A percentile compares a stretch with the other conserved stretches of the same genome.
Conservation (phyloP, 2,888 invertebrate species). For the Caenorhabditis afra region DNA sequence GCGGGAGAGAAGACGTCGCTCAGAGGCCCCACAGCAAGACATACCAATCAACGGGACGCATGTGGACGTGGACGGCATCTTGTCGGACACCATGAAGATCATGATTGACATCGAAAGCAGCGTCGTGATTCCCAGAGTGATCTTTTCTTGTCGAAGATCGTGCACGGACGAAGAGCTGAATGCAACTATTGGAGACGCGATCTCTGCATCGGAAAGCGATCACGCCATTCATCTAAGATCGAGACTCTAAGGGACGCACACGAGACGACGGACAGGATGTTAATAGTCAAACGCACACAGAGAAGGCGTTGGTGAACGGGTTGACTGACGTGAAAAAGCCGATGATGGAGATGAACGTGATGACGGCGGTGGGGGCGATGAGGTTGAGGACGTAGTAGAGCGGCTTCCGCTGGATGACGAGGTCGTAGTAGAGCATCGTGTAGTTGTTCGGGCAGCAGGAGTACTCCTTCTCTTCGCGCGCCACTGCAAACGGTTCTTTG, state of each 20-base stretch:
- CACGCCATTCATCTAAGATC: conserved; percentile 15
- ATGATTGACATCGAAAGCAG: conserved; percentile 81
- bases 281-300: conserved; percentile 56
- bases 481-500: conserved; percentile 43
- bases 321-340: conserved; percentile 81
- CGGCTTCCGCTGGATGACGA: conserved; percentile 66
- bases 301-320: conserved; percentile 51
- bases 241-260: conserved; percentile 18
- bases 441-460: conserved; percentile 64
- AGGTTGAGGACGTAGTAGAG: conserved; percentile 78
- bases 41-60: conserved; percentile 63
- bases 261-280: conserved; percentile 26
- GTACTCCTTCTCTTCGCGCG: conserved; percentile 62
- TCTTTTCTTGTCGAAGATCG: conserved; percentile 73
- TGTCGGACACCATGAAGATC: conserved; percentile 82
- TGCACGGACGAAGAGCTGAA: conserved; percentile 79
- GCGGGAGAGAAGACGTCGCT: background rate
- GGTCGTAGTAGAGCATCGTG: conserved; percentile 57
- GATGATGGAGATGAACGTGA: conserved; percentile 80
- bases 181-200: too few species aligned
- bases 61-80: conserved; percentile 81
- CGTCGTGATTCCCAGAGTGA: conserved; percentile 66
- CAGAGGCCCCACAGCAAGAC: background rate
- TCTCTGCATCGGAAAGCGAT: too few species aligned
- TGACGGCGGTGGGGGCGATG: conserved; percentile 81